Percentiles rank a stretch among this genome's conserved stretches.
These are phyloP conservation scores for Hybognathus amarus DNA, from an alignment of 2,797 vertebrate species.

Conservation along the genomic window DNA sequence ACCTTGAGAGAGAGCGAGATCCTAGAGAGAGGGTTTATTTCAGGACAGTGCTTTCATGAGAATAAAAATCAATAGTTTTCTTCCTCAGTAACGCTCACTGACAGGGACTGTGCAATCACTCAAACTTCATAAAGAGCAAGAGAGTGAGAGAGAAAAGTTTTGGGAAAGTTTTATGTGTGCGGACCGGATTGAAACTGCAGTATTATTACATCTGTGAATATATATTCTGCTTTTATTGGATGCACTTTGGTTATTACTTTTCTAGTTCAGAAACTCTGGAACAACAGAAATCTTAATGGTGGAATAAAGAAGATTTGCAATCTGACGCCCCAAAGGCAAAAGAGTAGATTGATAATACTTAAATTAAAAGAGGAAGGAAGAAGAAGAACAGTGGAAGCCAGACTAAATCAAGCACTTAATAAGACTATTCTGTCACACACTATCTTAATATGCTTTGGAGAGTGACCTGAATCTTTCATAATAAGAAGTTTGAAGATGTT, in stretches of 20 bases:
- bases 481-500: not conserved
- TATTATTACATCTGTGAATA: not conserved
- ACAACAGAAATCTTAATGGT: not conserved
- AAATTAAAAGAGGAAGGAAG: not conserved
- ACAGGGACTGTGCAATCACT: not conserved
- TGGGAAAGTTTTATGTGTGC: slow-evolving; percentile 20
- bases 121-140: slow-evolving; percentile 5
- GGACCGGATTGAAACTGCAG: not conserved
- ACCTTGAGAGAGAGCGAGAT: slow-evolving; percentile 10
- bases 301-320: not conserved
- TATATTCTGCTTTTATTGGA: slow-evolving; percentile 2
- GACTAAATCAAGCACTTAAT: slow-evolving; percentile 1
- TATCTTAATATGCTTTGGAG: slow-evolving; percentile 19
- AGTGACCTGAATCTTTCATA: slow-evolving; percentile 33
- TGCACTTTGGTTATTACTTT: not conserved
- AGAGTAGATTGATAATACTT: not conserved
- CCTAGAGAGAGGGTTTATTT: slow-evolving; percentile 22
- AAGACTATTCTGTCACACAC: slow-evolving; percentile 20
- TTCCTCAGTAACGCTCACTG: slow-evolving; percentile 1
- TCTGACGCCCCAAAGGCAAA: not conserved
- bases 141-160: not conserved
- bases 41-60: slow-evolving; percentile 5
- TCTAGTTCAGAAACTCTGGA: not conserved
- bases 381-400: not conserved
- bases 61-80: slow-evolving; percentile 27